Percentiles rank a stretch among this genome's conserved stretches.
Evolutionary conservation across 2,888 invertebrate species (phyloP).

Genomic region (Zaprionus bogoriensis): DNA sequence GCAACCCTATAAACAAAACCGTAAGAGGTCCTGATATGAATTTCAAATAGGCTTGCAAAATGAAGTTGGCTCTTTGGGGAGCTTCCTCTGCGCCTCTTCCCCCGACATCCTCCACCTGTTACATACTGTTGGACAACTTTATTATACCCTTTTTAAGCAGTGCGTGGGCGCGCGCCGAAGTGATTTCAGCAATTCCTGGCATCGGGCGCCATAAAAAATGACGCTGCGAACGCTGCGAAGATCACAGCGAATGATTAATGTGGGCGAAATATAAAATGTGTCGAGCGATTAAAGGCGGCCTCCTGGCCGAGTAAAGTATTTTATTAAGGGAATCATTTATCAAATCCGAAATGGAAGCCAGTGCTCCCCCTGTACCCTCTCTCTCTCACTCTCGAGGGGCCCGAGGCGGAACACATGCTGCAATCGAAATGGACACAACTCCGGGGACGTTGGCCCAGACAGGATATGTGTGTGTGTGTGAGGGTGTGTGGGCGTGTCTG

Average conservation of each 20-base stretch:
- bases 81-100: background rate
- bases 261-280: slow-evolving; percentile 64
- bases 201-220: slow-evolving; percentile 31
- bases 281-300: slow-evolving; percentile 71
- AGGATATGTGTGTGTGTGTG: slow-evolving; percentile 52
- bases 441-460: slow-evolving; percentile 38
- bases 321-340: slow-evolving; percentile 71
- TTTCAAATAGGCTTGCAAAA: background rate
- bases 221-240: slow-evolving; percentile 23
- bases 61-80: background rate
- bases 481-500: slow-evolving; percentile 50
- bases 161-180: slow-evolving; percentile 3
- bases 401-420: slow-evolving; percentile 14
- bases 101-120: background rate
- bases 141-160: slow-evolving; percentile 7
- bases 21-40: background rate
- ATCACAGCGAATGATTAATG: slow-evolving; percentile 70
- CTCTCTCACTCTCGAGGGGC: background rate
- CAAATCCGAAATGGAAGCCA: slow-evolving; percentile 40
- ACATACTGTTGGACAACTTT: slow-evolving; percentile 1
- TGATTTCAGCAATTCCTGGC: slow-evolving; percentile 7
- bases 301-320: slow-evolving; percentile 43
- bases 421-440: slow-evolving; percentile 24
- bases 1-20: background rate
- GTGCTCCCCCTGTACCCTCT: no score